phyloP scores from a whole-genome alignment of 2,113 vertebrate genomes.

The Mungos mungo region DNA sequence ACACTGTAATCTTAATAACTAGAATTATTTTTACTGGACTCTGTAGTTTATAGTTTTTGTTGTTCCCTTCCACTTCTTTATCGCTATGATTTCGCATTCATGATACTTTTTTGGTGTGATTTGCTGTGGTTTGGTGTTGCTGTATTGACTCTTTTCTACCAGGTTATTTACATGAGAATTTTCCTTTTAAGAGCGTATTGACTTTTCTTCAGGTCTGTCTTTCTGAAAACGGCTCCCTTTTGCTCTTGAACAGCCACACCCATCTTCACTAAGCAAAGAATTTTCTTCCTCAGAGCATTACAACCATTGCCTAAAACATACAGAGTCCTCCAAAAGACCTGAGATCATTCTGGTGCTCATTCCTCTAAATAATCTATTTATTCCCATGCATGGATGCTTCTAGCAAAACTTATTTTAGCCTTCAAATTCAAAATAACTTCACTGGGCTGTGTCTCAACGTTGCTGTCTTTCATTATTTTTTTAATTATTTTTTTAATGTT shows the following conservation, averaged over 20 bases:
- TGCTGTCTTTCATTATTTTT: background rate
- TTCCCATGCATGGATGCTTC: background rate
- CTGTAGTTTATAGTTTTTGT: background rate
- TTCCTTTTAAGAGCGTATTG: background rate
- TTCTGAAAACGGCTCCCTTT: conserved; percentile 13
- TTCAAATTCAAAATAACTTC: conserved; percentile 1
- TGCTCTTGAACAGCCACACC: background rate
- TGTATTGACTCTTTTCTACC: background rate
- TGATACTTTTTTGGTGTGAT: background rate
- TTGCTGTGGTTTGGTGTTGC: background rate
- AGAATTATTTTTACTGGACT: background rate
- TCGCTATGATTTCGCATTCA: background rate
- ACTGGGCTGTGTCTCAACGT: background rate
- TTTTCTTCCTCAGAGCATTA: background rate
- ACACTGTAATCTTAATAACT: background rate
- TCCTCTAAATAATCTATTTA: background rate
- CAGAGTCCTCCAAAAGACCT: background rate
- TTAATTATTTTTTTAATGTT: no score
- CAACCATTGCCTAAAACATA: background rate
- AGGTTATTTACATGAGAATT: background rate
- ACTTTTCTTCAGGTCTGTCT: background rate
- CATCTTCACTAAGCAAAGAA: background rate
- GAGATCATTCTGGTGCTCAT: background rate
- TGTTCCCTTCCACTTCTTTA: background rate
- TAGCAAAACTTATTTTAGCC: conserved; percentile 20